Evolutionary conservation across 1,140 invertebrate genomes (phyloP), one percentile per base, ranked within the genome.

Genomic region (Zaprionus ornatus): DNA sequence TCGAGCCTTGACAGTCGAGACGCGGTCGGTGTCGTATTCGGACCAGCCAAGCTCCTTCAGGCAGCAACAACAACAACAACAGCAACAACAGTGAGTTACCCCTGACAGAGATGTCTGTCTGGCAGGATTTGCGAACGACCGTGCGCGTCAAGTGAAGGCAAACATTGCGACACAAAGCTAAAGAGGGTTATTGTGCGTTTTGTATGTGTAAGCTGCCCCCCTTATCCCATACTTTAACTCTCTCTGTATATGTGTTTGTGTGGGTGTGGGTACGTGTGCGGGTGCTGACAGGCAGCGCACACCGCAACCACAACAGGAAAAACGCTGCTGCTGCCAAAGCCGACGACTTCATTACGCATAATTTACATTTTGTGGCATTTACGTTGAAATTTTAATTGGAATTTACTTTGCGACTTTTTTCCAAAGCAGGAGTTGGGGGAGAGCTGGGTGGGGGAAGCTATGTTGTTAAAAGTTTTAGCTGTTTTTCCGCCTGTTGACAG

Each of bases 351-450:
- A 87, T 87, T 87, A 84, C 81, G 71, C 87, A 90, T 90, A 90
- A 90, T 90, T 90, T 90, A 90, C 86, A 90, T 90, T 90, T 82
- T 90, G 79, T 83, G 85, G 85, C 80, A 85, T 90, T 90, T 90
- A 80, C 79, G 81, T 73, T 85, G 79, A 90, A 90, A 90, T 90
- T 85, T 90, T 90, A 90, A 90, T 90, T 90, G 85, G 85, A 90
- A 90, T 90, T 90, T 90, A 85, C 85, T 90, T 90, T 90, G 85
- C 72, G 70, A 77, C 69, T 85, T 62, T 86, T 23, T 27, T 55
- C 23, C 23, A 40, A 17, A 40, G 63, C 45, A 65, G 48, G 61
- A 59, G 70, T 59, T 40, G 21, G 21, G 19, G 12, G 48, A 1
- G 48, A 7, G 48, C 19, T 4, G 12, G 42, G n/a, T 6, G 23